Conservation (phyloP, 1,140 invertebrate genomes). For the Temnothorax nylanderi region DNA sequence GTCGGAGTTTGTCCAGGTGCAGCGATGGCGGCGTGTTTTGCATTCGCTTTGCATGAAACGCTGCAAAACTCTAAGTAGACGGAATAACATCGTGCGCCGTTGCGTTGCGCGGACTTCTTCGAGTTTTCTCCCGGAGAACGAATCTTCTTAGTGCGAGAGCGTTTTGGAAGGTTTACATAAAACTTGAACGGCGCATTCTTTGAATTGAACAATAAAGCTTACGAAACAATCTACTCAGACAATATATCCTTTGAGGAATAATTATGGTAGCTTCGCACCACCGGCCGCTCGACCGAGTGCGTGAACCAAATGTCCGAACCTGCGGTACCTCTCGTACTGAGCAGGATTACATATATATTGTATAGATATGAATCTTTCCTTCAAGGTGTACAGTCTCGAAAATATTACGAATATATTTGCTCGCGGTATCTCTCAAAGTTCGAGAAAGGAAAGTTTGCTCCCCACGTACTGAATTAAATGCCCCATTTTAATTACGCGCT, state of each 20-base stretch:
- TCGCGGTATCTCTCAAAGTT: not conserved
- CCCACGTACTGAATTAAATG: not conserved
- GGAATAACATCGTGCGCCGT: conserved; percentile 39
- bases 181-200: conserved; percentile 1
- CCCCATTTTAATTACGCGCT: not conserved
- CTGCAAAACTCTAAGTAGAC: conserved; percentile 52
- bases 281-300: too few species aligned
- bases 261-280: too few species aligned
- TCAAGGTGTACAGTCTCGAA: not conserved
- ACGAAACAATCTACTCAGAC: not conserved
- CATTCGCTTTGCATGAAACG: conserved; percentile 33
- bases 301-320: too few species aligned
- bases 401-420: not conserved
- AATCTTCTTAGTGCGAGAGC: not conserved
- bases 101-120: conserved; percentile 2
- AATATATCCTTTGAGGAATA: not conserved
- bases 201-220: conserved; percentile 24
- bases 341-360: too few species aligned
- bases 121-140: not conserved
- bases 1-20: conserved; percentile 47
- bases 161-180: conserved; percentile 5
- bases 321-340: too few species aligned
- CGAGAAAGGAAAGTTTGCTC: not conserved
- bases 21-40: not conserved
- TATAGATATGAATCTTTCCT: not conserved